Conservation (phyloP, 2,113 vertebrate genomes). For the Amphiprion ocellaris region DNA sequence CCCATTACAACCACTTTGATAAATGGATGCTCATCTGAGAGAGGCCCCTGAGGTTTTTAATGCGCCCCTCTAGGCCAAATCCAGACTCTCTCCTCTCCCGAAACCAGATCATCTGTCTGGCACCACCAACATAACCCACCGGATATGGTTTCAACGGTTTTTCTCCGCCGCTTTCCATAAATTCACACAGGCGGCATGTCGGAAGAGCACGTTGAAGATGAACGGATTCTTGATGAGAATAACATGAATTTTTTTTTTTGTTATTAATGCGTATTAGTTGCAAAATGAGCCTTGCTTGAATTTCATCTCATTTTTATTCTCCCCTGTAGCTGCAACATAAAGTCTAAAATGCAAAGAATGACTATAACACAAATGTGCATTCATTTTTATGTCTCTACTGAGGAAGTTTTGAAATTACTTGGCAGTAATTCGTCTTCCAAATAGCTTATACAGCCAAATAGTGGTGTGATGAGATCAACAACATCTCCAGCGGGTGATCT, state of each 20-base stretch:
- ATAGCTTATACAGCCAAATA: slow-evolving; percentile 71
- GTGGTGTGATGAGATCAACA: slow-evolving; percentile 77
- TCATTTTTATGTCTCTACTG: background rate
- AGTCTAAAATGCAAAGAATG: background rate
- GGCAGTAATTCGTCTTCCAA: slow-evolving; percentile 46
- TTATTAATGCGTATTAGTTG: background rate
- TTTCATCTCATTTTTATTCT: background rate
- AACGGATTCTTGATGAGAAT: slow-evolving; percentile 16
- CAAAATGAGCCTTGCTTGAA: background rate
- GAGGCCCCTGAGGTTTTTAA: slow-evolving; percentile 62
- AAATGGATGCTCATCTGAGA: slow-evolving; percentile 68
- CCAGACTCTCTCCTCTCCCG: slow-evolving; percentile 47
- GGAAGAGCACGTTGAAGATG: slow-evolving; percentile 22
- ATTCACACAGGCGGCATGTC: slow-evolving; percentile 62
- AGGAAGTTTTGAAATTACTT: slow-evolving; percentile 42
- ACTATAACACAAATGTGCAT: background rate
- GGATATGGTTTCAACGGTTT: slow-evolving; percentile 74
- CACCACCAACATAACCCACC: slow-evolving; percentile 47
- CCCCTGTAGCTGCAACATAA: background rate
- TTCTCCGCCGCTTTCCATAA: slow-evolving; percentile 76
- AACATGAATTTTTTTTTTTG: background rate
- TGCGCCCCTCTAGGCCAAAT: slow-evolving; percentile 65
- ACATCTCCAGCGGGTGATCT: slow-evolving; percentile 74
- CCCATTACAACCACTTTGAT: slow-evolving; percentile 69
- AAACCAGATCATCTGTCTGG: slow-evolving; percentile 70